Base-by-base conservation (phyloP, 2,113 vertebrate species). In the Microtus montanus region DNA sequence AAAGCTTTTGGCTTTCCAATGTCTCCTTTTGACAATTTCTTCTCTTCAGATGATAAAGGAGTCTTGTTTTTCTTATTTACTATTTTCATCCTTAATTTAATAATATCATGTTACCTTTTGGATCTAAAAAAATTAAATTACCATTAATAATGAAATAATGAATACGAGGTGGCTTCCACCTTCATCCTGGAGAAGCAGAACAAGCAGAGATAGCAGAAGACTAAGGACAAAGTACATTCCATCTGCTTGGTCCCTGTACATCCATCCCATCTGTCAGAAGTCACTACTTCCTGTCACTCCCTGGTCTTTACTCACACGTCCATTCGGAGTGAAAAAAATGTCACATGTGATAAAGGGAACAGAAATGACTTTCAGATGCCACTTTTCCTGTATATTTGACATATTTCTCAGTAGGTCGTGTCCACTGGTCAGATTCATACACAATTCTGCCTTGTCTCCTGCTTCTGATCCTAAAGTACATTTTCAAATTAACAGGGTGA, bases 321-420 rank as follows among this genome's bases (percentile, higher is more conserved):
- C 26, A 63, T 19, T 63, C 22, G 68, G 83, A 86, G 19, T 71
- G 63, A 82, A 82, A 82, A 82, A 73, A 96, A 80, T 83, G 19
- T 83, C 80, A 92, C 70, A 49, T 38, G 33, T 8, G 33, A 41
- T 49, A 82, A 87, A 87, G 41, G 44, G 54, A 82, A 35, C 49
- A 33, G 0, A 47, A 52, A 58, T 66, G 58, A n/a, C n/a, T 92
- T 93, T 80, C 66, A 88, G 79, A 84, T 47, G 20, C 8, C 49
- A 1, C 12, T 61, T 68, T 24, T 93, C 4, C 4, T 1, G 12
- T 61, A 15, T 44, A 64, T 80, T n/a, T 75, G 19, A 77, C 74
- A 95, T 49, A 1, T 19, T 10, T 64, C 12, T 28, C 33, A n/a
- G 38, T 44, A n/a, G n/a, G 44, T 54, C 15, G 49, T 20, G 38